A percentile compares a stretch with the other conserved stretches of the same genome.
phyloP scores from a whole-genome alignment of 2,113 vertebrate species.

The Sylvietta virens region DNA sequence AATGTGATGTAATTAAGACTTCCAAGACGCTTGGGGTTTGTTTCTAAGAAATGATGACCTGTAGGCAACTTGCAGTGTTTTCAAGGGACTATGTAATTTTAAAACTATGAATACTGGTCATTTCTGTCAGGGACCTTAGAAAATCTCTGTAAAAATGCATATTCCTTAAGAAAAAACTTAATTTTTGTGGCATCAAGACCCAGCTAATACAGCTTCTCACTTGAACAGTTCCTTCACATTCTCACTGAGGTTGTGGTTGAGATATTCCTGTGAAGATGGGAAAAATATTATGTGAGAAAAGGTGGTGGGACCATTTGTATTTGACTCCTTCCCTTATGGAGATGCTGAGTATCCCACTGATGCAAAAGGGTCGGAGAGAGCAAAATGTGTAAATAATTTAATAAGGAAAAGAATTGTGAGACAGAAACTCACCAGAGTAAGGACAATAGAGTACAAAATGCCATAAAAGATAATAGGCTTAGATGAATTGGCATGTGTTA shows the following conservation, averaged over 20 bases:
- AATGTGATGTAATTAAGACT: not conserved
- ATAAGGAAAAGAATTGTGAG: constrained; percentile 41
- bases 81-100: not conserved
- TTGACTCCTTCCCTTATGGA: not conserved
- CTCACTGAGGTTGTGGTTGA: not conserved
- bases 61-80: not conserved
- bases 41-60: not conserved
- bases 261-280: not conserved
- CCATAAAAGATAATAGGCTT: constrained; percentile 73
- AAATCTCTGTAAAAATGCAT: not conserved
- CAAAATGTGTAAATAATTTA: constrained; percentile 40
- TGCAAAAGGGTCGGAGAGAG: not conserved
- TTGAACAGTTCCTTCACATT: not conserved
- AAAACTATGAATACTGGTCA: not conserved
- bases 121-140: not conserved
- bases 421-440: constrained; percentile 48
- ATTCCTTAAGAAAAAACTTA: not conserved
- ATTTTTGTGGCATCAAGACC: not conserved
- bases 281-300: not conserved
- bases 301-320: not conserved
- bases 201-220: not conserved
- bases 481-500: constrained; percentile 76
- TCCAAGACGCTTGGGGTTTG: not conserved
- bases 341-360: not conserved
- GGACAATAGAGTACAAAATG: constrained; percentile 64